Evolutionary conservation across 2,113 vertebrate species (phyloP), one percentile per base, ranked within the genome.

Genomic region (Thamnaconus septentrionalis): DNA sequence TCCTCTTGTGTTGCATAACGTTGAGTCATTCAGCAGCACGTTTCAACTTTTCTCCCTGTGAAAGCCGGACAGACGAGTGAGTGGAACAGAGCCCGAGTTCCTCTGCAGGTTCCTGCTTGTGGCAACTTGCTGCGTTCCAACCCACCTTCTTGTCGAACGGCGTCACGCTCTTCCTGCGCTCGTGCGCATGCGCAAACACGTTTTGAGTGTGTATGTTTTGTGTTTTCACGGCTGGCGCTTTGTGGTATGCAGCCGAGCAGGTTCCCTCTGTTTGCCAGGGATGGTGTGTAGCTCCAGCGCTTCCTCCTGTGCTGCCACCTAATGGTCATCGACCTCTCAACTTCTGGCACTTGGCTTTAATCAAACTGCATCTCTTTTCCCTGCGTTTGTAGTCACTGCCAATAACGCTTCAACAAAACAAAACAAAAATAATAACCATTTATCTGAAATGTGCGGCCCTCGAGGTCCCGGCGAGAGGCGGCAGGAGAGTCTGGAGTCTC

Each of bases 191-290:
- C 66, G 43, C 52, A 9, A 58, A 52, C 31, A 6, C 39, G 48
- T 69, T 54, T 63, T 61, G 5, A 77, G 49, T 70, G 57, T 64
- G 51, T 59, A 6, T 80, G 65, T 80, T 67, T 43, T 67, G 51
- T 73, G 65, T 71, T 56, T 77, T 57, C 62, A 3, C 10, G 51
- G 59, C 42, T 42, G 5, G 51, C 41, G 79, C 46, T 4, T 57
- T 69, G 49, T 6, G 81, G 85, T 74, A 85, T 87, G 83, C 53
- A 56, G 83, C 60, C 41, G 61, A 82, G 78, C 87, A 79, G 82
- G 85, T 86, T 89, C 10, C 9, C 69, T 66, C 71, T 71, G 66
- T 72, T 46, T 48, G 40, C 61, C 51, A 57, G 69, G 53, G 43
- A 59, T 53, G 5, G 2, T 41, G 45, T 11, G 45, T 41, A 66